A percentile compares a stretch with the other conserved stretches of the same genome.
Evolutionary conservation across 2,113 vertebrate genomes (phyloP).

Genomic region (Pluvianellus socialis): DNA sequence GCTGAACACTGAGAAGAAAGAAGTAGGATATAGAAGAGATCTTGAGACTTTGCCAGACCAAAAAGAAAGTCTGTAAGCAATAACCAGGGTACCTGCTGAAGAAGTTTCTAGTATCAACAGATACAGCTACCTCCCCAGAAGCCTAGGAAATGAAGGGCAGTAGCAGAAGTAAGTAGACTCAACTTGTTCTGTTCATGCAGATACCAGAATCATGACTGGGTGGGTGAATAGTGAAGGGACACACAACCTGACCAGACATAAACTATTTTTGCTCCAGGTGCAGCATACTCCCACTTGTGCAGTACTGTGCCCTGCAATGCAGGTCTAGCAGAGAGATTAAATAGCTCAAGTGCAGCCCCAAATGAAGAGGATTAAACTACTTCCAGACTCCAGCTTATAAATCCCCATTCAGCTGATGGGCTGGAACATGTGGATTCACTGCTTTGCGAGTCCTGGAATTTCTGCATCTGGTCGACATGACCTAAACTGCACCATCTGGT

Average conservation of each 20-base stretch:
- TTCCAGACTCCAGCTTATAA: not conserved
- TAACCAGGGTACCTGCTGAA: rapidly evolving
- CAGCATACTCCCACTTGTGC: not conserved
- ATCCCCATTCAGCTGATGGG: not conserved
- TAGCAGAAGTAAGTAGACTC: not conserved
- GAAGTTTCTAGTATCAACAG: not conserved
- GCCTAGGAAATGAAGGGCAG: not conserved
- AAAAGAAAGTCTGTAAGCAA: not conserved
- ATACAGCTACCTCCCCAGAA: not conserved
- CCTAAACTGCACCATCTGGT: slow-evolving; percentile 38
- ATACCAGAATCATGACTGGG: not conserved
- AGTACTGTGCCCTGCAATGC: not conserved
- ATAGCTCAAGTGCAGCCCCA: not conserved
- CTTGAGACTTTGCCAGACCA: not conserved
- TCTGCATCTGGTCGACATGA: slow-evolving; percentile 29
- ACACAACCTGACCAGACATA: not conserved
- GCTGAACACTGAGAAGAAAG: not conserved
- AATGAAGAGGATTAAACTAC: not conserved
- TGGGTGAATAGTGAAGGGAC: not conserved
- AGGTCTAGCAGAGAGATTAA: not conserved
- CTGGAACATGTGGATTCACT: not conserved
- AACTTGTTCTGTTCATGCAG: not conserved
- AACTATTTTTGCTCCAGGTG: not conserved
- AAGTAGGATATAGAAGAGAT: not conserved
- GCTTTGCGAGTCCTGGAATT: not conserved